Evolutionary conservation across 30 jellyfish, hydroid and myxozoan species (phyloP), one percentile per base, ranked within the genome.

Genomic region (Cassiopea xamachana): DNA sequence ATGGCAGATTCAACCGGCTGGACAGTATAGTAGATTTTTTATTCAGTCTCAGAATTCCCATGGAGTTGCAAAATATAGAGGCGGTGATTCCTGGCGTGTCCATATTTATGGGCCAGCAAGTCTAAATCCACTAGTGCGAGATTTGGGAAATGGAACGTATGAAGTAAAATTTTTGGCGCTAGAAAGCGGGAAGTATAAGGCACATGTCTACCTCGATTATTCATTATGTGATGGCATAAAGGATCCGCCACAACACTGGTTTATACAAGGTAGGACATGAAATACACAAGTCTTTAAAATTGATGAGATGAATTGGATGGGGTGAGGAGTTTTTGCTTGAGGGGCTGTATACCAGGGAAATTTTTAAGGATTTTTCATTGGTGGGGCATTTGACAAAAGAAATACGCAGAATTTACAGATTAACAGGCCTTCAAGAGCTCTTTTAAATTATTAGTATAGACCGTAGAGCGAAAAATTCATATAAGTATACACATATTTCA

Each of bases 211-310:
- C 46, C 88, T 96, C 67, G 99, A 96, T 85, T 96, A 96, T 73
- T 92, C 99, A 0, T 73, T 96, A 46, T 96, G 99, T 80, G 99
- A 90, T 89, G 99, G 99, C 1, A 80, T 96, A 5, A 93, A 91
- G 72, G 98, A 96, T 49, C 99, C 99, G 1, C 99, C 99, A 1
- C 90, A 73, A 12, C 94, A 92, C 60, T 96, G 99, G 99, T 96
- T 96, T 71, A 82, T 89, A 27, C 81, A 92, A 80, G 99, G 99
- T 96, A 79, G 0, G 82, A 9, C 49, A 48, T 43, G 8, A 67
- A 4, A 67, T 15, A 4, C 76, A 55, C 12, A 55, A 55, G 7
- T 55, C 10, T 55, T 6, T 3, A 55, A 3, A 55, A 6, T 55
- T 55, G 12, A 55, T 55, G 64, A 10, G 12, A 55, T 55, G 64